Evolutionary conservation across 35 echinoderm and acorn worm species (phyloP).

Genomic region (Apostichopus californicus): DNA sequence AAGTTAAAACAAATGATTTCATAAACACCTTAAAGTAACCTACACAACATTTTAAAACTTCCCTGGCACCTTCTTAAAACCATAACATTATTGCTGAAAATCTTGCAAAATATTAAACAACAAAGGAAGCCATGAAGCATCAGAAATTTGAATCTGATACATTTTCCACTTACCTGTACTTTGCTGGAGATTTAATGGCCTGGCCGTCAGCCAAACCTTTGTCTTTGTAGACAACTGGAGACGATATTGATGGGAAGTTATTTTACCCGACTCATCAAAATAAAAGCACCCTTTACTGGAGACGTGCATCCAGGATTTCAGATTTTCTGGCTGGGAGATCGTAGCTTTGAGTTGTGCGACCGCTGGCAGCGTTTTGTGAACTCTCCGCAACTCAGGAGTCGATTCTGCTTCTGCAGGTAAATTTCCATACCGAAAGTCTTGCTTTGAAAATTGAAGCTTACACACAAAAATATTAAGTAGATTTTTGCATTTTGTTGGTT

Average conservation of each 20-base stretch:
- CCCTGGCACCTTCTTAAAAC: too few relatives aligned
- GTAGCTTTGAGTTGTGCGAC: conserved; percentile 59
- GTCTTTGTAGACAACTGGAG: conserved; percentile 76
- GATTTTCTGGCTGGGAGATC: conserved; percentile 72
- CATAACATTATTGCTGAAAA: too few relatives aligned
- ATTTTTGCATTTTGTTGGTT: too few relatives aligned
- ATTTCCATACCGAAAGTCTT: too few relatives aligned
- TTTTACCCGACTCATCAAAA: conserved; percentile 77
- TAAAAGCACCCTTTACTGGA: conserved; percentile 90
- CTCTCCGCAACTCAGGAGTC: background rate
- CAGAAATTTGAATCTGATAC: too few relatives aligned
- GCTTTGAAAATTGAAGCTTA: too few relatives aligned
- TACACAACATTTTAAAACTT: too few relatives aligned
- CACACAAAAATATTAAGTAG: too few relatives aligned
- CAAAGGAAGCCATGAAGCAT: too few relatives aligned
- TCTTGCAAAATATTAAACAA: too few relatives aligned
- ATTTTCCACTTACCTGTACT: conserved; percentile 3
- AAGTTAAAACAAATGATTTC: too few relatives aligned
- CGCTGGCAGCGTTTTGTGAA: conserved; percentile 27
- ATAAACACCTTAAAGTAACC: too few relatives aligned
- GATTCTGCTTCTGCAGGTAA: background rate
- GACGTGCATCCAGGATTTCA: conserved; percentile 85
- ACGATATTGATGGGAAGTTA: conserved; percentile 87
- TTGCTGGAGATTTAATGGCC: conserved; percentile 60
- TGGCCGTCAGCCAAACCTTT: conserved; percentile 81